These are phyloP conservation scores for Aricia agestis DNA, from an alignment of 1,140 invertebrate species.

Conservation along the genomic window DNA sequence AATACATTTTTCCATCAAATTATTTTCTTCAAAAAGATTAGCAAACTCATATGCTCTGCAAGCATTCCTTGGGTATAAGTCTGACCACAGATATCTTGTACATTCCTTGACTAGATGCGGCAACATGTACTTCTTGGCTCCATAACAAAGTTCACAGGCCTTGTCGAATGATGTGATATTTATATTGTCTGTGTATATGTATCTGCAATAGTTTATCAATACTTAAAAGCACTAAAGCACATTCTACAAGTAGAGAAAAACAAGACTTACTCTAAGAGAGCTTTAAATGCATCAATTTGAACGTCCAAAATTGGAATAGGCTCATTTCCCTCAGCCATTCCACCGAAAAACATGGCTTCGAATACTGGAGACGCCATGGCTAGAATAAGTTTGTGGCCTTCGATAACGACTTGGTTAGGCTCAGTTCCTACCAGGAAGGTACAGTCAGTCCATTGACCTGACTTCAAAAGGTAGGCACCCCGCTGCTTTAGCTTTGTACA, in stretches of 20 bases:
- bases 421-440: conserved; percentile 88
- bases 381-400: conserved; percentile 87
- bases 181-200: conserved; percentile 89
- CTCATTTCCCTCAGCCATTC: conserved; percentile 82
- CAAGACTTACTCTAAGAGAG: conserved; percentile 72
- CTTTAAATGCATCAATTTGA: conserved; percentile 89
- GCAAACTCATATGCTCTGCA: conserved; percentile 91
- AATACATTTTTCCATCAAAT: conserved; percentile 87
- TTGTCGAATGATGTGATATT: conserved; percentile 87
- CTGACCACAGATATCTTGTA: conserved; percentile 86
- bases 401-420: conserved; percentile 82
- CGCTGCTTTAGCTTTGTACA: conserved; percentile 82
- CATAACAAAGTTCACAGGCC: conserved; percentile 90
- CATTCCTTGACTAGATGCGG: conserved; percentile 88
- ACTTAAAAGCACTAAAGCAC: conserved; percentile 6
- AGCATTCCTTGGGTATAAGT: conserved; percentile 86
- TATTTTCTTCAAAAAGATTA: conserved; percentile 87
- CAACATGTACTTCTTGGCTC: conserved; percentile 92
- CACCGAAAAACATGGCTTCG: conserved; percentile 87
- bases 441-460: conserved; percentile 88
- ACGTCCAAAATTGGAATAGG: conserved; percentile 88
- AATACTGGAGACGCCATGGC: conserved; percentile 90
- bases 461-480: conserved; percentile 82
- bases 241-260: too few species aligned
- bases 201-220: conserved; percentile 73